These are phyloP conservation scores for Ptychadena robeensis DNA, from an alignment of 2,797 vertebrate genomes.

Conservation along the genomic window DNA sequence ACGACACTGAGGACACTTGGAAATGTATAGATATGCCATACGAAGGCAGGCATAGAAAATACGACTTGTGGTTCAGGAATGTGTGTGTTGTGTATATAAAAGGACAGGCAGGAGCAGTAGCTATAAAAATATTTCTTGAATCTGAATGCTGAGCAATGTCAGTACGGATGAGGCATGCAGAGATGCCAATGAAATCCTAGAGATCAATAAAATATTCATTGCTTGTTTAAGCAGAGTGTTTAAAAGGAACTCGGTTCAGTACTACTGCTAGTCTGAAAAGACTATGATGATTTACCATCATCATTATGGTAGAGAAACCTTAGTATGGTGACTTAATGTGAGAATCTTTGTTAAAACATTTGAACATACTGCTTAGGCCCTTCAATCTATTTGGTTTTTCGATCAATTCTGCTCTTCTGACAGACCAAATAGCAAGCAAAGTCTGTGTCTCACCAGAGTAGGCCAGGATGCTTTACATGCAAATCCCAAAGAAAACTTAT, in stretches of 20 bases:
- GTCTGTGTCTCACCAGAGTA: too few species aligned
- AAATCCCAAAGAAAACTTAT: too few species aligned
- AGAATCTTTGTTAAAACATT: not conserved
- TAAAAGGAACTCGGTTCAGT: not conserved
- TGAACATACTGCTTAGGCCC: not conserved
- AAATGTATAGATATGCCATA: conserved; percentile 2
- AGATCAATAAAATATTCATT: conserved; percentile 7
- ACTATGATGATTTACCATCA: not conserved
- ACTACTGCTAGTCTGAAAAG: not conserved
- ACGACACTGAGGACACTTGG: conserved; percentile 16
- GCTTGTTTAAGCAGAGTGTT: not conserved
- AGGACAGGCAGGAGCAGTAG: not conserved
- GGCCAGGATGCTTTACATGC: too few species aligned
- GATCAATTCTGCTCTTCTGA: too few species aligned
- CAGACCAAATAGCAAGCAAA: too few species aligned
- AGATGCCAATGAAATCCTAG: not conserved
- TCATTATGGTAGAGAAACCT: not conserved
- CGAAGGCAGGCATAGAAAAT: not conserved
- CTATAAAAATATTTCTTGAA: conserved; percentile 24
- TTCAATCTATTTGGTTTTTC: too few species aligned
- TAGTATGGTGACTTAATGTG: not conserved
- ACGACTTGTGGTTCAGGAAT: not conserved
- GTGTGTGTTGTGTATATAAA: conserved; percentile 9
- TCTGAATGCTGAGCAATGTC: conserved; percentile 13
- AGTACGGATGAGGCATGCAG: conserved; percentile 4